Conservation (phyloP, 2,888 invertebrate species). For the Drosophila paramelanica region DNA sequence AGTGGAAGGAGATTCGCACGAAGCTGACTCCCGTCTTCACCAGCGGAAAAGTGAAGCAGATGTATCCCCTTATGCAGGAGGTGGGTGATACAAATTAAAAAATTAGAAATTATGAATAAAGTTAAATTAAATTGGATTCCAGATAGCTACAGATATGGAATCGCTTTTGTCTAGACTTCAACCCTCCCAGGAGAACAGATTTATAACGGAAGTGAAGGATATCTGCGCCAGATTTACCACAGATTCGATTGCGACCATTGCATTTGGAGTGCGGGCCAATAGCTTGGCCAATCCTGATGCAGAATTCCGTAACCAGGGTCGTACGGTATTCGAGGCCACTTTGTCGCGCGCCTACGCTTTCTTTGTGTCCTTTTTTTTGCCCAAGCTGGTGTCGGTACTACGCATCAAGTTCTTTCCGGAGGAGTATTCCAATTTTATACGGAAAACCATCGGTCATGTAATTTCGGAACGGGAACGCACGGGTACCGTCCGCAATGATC, state of each 20-base stretch:
- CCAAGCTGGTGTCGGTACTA: constrained; percentile 73
- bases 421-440: constrained; percentile 82
- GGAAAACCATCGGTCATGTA: constrained; percentile 83
- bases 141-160: constrained; percentile 79
- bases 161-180: constrained; percentile 43
- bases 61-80: constrained; percentile 83
- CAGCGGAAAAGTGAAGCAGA: constrained; percentile 84
- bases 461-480: constrained; percentile 84
- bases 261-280: constrained; percentile 82
- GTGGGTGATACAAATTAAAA: constrained; percentile 45
- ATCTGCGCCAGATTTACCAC: constrained; percentile 79
- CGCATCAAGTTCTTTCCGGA: constrained; percentile 76
- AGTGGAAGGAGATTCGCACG: constrained; percentile 85
- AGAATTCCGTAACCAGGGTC: constrained; percentile 80
- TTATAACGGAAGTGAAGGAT: constrained; percentile 77
- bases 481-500: constrained; percentile 84
- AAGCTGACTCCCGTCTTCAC: constrained; percentile 86
- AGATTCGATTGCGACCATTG: constrained; percentile 82
- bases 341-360: constrained; percentile 75
- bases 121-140: background rate
- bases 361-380: constrained; percentile 79
- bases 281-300: constrained; percentile 79
- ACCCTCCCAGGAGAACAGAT: constrained; percentile 26
- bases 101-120: too few relatives aligned
- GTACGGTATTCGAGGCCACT: constrained; percentile 65